Percentiles rank a stretch among this genome's conserved stretches.
Conservation (phyloP, 2,113 vertebrate species). For the Camelus dromedarius region DNA sequence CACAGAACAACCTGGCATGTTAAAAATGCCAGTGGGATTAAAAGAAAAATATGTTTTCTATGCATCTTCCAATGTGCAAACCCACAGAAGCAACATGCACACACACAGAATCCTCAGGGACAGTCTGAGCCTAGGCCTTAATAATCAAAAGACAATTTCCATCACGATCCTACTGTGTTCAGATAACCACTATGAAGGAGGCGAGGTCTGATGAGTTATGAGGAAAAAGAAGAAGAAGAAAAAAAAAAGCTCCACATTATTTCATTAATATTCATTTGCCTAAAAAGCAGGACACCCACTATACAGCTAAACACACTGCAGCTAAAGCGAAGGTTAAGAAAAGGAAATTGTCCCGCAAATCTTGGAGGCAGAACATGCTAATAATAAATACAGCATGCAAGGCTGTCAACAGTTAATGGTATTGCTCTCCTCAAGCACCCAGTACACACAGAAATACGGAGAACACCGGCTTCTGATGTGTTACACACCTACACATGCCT, state of each 20-base stretch:
- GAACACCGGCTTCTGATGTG: conserved; percentile 89
- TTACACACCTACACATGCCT: conserved; percentile 94
- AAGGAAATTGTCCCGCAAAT: conserved; percentile 87
- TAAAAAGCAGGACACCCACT: conserved; percentile 88
- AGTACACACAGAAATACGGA: conserved; percentile 87
- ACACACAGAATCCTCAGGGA: conserved; percentile 90
- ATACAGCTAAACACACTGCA: conserved; percentile 86
- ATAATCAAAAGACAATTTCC: conserved; percentile 93
- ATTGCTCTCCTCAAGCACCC: conserved; percentile 89
- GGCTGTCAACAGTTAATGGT: conserved; percentile 92
- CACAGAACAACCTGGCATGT: conserved; percentile 85
- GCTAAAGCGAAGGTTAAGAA: conserved; percentile 87
- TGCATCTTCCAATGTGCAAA: conserved; percentile 88
- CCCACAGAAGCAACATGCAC: conserved; percentile 89
- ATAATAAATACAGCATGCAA: conserved; percentile 92
- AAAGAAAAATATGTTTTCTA: conserved; percentile 83
- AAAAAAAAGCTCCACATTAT: conserved; percentile 84
- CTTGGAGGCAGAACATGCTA: conserved; percentile 88
- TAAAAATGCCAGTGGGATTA: conserved; percentile 86
- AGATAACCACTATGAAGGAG: conserved; percentile 87
- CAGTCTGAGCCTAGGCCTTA: conserved; percentile 91
- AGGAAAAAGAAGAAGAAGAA: conserved; percentile 79
- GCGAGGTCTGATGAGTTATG: conserved; percentile 87
- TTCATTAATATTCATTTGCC: conserved; percentile 90
- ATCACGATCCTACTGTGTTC: conserved; percentile 89